Conservation (phyloP, 2,797 vertebrate genomes). For the Denticeps clupeoides region DNA sequence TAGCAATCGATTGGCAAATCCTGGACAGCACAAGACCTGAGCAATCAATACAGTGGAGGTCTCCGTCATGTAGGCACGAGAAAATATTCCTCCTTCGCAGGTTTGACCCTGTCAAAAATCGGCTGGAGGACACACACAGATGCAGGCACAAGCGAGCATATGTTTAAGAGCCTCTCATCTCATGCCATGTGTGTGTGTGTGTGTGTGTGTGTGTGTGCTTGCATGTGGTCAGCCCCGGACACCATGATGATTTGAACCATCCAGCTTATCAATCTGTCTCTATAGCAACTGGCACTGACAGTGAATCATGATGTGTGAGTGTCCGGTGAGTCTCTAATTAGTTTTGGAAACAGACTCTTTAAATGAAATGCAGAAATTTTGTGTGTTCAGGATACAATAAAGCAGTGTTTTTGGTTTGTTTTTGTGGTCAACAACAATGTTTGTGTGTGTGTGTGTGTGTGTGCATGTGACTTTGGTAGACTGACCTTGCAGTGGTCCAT, state of each 20-base stretch:
- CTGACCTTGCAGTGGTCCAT: constrained; percentile 50
- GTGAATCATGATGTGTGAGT: neutral
- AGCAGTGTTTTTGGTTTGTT: neutral
- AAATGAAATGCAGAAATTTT: too few species aligned
- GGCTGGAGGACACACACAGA: neutral
- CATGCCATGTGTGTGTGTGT: neutral
- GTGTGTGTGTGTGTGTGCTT: neutral
- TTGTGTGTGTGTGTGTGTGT: neutral
- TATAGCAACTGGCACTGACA: neutral
- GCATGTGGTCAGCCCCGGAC: neutral
- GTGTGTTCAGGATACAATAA: too few species aligned
- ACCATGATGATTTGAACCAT: neutral
- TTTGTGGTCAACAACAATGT: neutral
- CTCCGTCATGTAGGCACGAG: too few species aligned
- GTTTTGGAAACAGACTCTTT: neutral
- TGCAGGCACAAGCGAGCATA: neutral
- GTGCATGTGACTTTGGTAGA: constrained; percentile 46
- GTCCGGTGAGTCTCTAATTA: neutral
- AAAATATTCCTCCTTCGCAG: neutral
- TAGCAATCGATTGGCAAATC: neutral
- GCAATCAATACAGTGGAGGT: neutral
- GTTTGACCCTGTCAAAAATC: neutral
- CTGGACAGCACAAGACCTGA: neutral
- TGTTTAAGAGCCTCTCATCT: neutral
- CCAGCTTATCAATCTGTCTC: neutral